These are phyloP conservation scores for Corella eumyota DNA, from an alignment of 23 tunicate species.

Conservation along the genomic window DNA sequence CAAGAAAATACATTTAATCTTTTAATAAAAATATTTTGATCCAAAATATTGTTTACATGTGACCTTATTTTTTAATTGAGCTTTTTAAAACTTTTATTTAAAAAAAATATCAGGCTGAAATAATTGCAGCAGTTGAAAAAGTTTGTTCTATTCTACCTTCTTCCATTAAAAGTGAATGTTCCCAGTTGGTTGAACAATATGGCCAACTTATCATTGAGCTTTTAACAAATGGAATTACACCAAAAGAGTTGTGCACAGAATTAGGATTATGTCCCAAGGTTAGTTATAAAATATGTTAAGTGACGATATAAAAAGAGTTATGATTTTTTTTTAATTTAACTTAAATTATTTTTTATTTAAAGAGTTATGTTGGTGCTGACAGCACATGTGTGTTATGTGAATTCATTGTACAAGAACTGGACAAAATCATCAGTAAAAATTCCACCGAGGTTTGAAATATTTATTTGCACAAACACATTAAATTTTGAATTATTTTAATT, in stretches of 20 bases:
- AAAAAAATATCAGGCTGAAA: conserved; percentile 81
- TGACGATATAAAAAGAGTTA: no score
- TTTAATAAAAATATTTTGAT: no score
- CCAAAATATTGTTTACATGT: no score
- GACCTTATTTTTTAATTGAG: no score
- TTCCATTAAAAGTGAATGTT: conserved; percentile 34
- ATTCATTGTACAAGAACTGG: conserved; percentile 7
- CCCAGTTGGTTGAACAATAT: conserved; percentile 22
- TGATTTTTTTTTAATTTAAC: neutral
- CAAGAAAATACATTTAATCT: no score
- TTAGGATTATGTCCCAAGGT: conserved; percentile 39
- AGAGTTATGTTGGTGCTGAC: neutral
- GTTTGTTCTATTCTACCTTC: conserved; percentile 42
- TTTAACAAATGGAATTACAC: conserved; percentile 24
- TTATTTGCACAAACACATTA: no score
- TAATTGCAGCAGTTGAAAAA: conserved; percentile 40
- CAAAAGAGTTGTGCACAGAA: conserved; percentile 27
- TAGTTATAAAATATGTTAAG: no score
- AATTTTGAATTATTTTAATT: no score
- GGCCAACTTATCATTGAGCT: conserved; percentile 35
- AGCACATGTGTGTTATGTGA: conserved; percentile 1
- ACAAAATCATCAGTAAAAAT: conserved; percentile 3
- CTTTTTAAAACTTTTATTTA: no score
- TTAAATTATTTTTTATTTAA: neutral
- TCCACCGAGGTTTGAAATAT: conserved; percentile 46